Conservation (phyloP, 2,888 invertebrate species). For the Xanthostigma xanthostigma region DNA sequence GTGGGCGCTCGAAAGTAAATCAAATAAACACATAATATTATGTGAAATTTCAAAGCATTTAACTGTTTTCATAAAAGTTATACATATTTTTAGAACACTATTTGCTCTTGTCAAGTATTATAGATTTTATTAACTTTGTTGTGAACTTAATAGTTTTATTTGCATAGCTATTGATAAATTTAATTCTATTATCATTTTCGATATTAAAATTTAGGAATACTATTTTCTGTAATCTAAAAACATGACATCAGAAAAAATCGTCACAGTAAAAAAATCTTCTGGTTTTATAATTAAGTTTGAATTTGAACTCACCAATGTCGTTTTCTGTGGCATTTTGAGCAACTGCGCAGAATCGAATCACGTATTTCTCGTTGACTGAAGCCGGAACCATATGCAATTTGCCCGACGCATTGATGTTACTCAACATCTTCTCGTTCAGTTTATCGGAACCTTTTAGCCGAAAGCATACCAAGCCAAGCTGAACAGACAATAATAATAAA, state of each 20-base stretch:
- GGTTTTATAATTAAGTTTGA: background rate
- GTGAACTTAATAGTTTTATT: no score
- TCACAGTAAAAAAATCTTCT: background rate
- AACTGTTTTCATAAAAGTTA: no score
- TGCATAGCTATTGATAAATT: no score
- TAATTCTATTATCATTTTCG: no score
- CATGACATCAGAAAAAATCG: no score
- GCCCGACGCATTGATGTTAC: constrained; percentile 86
- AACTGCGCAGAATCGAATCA: constrained; percentile 88
- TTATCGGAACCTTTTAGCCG: constrained; percentile 65
- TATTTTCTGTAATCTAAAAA: background rate
- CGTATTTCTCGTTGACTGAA: constrained; percentile 73
- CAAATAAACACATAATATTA: no score
- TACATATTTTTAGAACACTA: no score
- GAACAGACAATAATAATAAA: constrained; percentile 17
- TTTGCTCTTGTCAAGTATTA: no score
- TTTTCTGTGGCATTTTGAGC: constrained; percentile 76
- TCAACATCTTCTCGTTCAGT: constrained; percentile 80
- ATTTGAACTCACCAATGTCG: constrained; percentile 48
- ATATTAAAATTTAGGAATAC: no score
- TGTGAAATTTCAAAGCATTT: no score
- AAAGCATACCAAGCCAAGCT: constrained; percentile 88
- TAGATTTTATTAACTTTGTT: no score
- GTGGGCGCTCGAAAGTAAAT: no score
- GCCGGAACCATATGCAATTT: constrained; percentile 96